A percentile compares a stretch with the other conserved stretches of the same genome.
phyloP scores from a whole-genome alignment of 2,797 vertebrate species.

The Chromis chromis region DNA sequence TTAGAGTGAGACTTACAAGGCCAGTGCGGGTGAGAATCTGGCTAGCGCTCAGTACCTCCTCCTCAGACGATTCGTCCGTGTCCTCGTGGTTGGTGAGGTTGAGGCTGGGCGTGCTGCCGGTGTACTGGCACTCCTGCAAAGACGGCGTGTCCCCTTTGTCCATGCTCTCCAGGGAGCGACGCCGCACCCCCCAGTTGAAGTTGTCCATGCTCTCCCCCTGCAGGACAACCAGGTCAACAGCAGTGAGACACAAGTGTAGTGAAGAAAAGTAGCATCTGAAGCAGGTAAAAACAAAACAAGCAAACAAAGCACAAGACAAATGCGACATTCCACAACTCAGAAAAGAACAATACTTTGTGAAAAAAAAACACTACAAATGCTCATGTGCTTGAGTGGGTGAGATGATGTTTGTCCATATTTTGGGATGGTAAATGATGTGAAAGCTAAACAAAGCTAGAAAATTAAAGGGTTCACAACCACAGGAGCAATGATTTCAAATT shows the following conservation, averaged over 20 bases:
- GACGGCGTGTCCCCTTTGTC: slow-evolving; percentile 98
- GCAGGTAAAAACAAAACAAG: neutral
- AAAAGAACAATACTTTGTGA: neutral
- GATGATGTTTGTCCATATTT: slow-evolving; percentile 14
- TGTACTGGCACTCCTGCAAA: slow-evolving; percentile 95
- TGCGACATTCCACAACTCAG: slow-evolving; percentile 22
- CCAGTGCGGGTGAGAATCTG: slow-evolving; percentile 94
- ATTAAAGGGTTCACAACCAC: slow-evolving; percentile 46
- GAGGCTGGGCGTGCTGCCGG: slow-evolving; percentile 96
- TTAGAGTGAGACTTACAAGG: slow-evolving; percentile 87
- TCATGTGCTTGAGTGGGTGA: slow-evolving; percentile 2
- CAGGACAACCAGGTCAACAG: slow-evolving; percentile 50
- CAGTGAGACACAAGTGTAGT: slow-evolving; percentile 33
- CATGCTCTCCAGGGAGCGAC: slow-evolving; percentile 97
- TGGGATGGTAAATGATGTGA: slow-evolving; percentile 30
- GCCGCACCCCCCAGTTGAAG: slow-evolving; percentile 99
- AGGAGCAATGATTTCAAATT: slow-evolving; percentile 33
- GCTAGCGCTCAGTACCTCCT: slow-evolving; percentile 97
- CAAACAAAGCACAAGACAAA: slow-evolving; percentile 32
- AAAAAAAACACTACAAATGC: slow-evolving; percentile 11
- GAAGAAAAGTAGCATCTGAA: neutral
- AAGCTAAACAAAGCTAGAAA: slow-evolving; percentile 40
- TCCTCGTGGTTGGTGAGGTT: slow-evolving; percentile 98
- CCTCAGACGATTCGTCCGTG: slow-evolving; percentile 98
- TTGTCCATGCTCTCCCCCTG: slow-evolving; percentile 99